Conservation (phyloP, 1,140 invertebrate species). For the Liolophura sinensis region DNA sequence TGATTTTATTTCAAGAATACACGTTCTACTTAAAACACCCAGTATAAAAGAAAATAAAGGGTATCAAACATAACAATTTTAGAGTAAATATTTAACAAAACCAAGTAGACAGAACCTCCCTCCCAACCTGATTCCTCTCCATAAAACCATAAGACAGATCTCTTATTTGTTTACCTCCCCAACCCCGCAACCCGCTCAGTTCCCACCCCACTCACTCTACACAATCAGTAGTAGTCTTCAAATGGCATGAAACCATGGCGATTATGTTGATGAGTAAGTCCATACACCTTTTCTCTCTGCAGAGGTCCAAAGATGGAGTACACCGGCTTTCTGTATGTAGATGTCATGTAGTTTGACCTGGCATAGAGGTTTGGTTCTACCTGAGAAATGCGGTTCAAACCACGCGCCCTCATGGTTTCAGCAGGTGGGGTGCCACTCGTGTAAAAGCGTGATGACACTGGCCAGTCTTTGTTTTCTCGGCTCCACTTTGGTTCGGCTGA, state of each 20-base stretch:
- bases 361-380: conserved; percentile 46
- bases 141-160: no score
- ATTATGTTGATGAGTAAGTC: conserved; percentile 51
- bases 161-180: no score
- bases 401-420: conserved; percentile 42
- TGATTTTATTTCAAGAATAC: no score
- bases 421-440: conserved; percentile 32
- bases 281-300: conserved; percentile 41
- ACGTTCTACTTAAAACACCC: no score
- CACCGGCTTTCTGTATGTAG: conserved; percentile 46
- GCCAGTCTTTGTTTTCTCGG: conserved; percentile 47
- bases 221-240: conserved; percentile 50
- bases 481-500: conserved; percentile 41
- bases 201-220: no score
- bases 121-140: no score
- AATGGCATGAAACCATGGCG: conserved; percentile 52
- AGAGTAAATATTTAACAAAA: no score
- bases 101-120: no score
- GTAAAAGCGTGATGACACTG: conserved; percentile 21
- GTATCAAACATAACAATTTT: no score
- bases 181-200: no score
- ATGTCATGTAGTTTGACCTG: conserved; percentile 53
- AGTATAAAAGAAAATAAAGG: no score
- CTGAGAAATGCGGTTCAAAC: conserved; percentile 37
- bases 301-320: conserved; percentile 49